These are phyloP conservation scores for Galagoides demidoff DNA, from an alignment of 2,797 vertebrate genomes.

Conservation along the genomic window DNA sequence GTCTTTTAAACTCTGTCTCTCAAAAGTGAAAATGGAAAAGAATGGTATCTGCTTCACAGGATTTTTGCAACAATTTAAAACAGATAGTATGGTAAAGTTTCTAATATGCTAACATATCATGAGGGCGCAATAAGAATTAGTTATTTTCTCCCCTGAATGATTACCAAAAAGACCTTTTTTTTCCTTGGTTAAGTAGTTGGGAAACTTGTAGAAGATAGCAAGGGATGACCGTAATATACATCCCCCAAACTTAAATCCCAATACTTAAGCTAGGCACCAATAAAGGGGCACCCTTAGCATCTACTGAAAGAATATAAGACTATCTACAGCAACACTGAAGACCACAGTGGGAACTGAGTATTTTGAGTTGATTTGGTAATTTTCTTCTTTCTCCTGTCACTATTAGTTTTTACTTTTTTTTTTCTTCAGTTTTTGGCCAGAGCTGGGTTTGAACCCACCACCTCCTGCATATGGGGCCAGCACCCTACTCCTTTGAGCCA, in stretches of 20 bases:
- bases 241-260: neutral
- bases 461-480: too few species aligned
- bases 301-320: neutral
- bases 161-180: neutral
- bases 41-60: neutral
- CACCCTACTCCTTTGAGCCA: too few species aligned
- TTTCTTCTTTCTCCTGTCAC: neutral
- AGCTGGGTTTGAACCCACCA: too few species aligned
- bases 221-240: neutral
- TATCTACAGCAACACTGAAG: neutral
- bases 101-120: neutral
- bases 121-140: neutral
- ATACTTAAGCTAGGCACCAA: neutral
- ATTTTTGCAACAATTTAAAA: constrained; percentile 1
- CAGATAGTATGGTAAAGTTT: neutral
- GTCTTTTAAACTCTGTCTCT: neutral
- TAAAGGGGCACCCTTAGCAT: neutral
- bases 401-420: too few species aligned
- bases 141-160: neutral
- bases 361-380: neutral
- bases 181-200: neutral
- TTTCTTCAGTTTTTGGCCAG: too few species aligned
- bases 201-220: neutral
- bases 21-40: neutral
- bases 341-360: neutral